Evolutionary conservation across 2,888 invertebrate species (phyloP).

Genomic region (Macrophya annulata): DNA sequence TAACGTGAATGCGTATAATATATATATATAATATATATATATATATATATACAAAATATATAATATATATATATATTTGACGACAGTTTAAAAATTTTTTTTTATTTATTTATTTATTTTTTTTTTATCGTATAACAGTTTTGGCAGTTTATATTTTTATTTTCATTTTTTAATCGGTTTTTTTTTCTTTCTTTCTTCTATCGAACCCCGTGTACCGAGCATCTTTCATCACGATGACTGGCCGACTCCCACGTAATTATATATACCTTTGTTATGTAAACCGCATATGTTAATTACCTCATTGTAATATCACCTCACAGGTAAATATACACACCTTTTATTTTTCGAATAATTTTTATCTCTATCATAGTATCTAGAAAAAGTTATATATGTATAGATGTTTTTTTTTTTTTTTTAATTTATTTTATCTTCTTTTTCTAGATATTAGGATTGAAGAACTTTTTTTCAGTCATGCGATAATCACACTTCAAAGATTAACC

Average conservation of each 20-base stretch:
- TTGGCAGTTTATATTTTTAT: constrained; percentile 61
- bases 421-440: too few relatives aligned
- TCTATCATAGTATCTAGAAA: neutral
- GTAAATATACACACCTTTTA: neutral
- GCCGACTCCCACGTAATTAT: neutral
- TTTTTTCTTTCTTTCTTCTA: constrained; percentile 44
- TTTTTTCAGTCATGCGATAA: neutral
- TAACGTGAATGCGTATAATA: constrained; percentile 73
- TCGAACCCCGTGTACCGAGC: constrained; percentile 59
- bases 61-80: constrained; percentile 19
- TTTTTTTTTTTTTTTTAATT: too few relatives aligned
- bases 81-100: constrained; percentile 19
- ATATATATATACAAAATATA: constrained; percentile 12
- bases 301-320: neutral
- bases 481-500: constrained; percentile 3
- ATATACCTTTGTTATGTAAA: neutral
- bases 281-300: constrained; percentile 10
- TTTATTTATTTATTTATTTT: constrained; percentile 23
- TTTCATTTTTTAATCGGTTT: neutral
- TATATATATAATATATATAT: neutral
- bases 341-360: neutral
- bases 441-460: neutral
- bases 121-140: constrained; percentile 68
- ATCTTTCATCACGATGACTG: constrained; percentile 53
- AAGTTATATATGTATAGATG: too few relatives aligned